Percentiles rank a stretch among this genome's conserved stretches.
Conservation (phyloP, 2,113 vertebrate genomes). For the Casuarius casuarius region DNA sequence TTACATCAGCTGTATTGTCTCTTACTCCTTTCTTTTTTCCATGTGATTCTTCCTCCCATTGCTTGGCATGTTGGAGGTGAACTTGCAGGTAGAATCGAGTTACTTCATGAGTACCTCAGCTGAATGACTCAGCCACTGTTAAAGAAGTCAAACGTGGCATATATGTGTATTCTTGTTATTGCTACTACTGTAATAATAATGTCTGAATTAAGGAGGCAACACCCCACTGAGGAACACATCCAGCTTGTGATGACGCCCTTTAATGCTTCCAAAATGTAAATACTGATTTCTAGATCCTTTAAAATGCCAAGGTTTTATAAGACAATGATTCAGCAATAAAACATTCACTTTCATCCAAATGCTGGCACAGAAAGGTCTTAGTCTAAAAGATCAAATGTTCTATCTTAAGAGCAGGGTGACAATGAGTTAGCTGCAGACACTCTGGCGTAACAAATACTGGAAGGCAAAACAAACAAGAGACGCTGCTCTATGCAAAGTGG, state of each 20-base stretch:
- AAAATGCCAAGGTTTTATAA: not conserved
- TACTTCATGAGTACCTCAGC: not conserved
- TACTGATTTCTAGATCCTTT: slow-evolving; percentile 2
- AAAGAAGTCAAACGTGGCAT: not conserved
- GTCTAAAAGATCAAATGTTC: not conserved
- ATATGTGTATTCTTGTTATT: not conserved
- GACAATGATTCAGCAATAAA: slow-evolving; percentile 38
- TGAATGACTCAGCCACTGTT: not conserved
- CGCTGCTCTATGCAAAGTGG: not conserved
- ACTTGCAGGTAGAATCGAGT: not conserved
- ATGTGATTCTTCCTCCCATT: not conserved
- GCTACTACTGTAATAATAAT: not conserved
- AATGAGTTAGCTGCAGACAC: not conserved
- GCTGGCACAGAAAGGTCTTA: not conserved
- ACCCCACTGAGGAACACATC: not conserved
- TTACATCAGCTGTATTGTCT: not conserved
- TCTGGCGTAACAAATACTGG: not conserved
- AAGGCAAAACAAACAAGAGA: slow-evolving; percentile 43
- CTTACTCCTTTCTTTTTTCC: not conserved
- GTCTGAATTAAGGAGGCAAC: not conserved
- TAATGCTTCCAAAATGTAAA: slow-evolving; percentile 11
- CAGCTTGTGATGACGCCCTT: not conserved
- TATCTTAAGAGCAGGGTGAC: slow-evolving; percentile 12
- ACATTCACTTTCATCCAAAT: not conserved
- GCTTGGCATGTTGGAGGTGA: not conserved